Base-by-base conservation (phyloP, 2,888 invertebrate genomes). In the Dasysyrphus tricinctus region DNA sequence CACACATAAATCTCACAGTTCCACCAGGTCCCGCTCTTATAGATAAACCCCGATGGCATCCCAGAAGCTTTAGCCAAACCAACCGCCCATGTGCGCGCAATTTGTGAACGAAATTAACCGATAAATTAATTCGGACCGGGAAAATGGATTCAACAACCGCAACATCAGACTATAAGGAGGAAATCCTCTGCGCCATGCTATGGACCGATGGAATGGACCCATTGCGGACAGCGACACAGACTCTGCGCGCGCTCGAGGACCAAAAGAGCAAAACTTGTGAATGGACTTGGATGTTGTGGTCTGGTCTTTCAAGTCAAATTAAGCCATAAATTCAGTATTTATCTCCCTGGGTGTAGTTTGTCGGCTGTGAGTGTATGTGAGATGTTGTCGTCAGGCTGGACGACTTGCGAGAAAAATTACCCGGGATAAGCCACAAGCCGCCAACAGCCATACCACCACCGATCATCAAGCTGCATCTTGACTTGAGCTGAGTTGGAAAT, bases 251-350 rank as follows among this genome's bases (percentile, higher is more conserved):
- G 56, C 44, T 47, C 16, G 51, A 69, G 37, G 86, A 37, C 63
- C 57, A 80, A 74, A 73, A 51, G 79, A 78, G 85, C 81, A 85
- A 84, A 88, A 83, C 83, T 77, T 88, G 77, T 85, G 79, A 79
- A 85, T 86, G 88, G 84, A 78, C 88, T 84, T 88, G 85, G 73
- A 74, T 88, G 77, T 86, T 79, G 86, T 86, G 86, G 87, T 63
- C 83, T 88, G 88, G 88, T 88, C 88, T 88, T 91, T 90, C 90
- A 89, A 91, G 91, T 91, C 91, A 91, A 92, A 91, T 92, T 91
- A 92, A 91, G 91, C 91, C 91, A 92, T 91, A 91, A 91, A 91
- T 91, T 91, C 90, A 90, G 91, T 91, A 92, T 91, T 91, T 91
- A 91, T 91, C 92, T 90, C 89, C 89, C 88, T 89, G 90, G 89